Conservation (phyloP, 2,113 vertebrate genomes). For the Heptranchias perlo region DNA sequence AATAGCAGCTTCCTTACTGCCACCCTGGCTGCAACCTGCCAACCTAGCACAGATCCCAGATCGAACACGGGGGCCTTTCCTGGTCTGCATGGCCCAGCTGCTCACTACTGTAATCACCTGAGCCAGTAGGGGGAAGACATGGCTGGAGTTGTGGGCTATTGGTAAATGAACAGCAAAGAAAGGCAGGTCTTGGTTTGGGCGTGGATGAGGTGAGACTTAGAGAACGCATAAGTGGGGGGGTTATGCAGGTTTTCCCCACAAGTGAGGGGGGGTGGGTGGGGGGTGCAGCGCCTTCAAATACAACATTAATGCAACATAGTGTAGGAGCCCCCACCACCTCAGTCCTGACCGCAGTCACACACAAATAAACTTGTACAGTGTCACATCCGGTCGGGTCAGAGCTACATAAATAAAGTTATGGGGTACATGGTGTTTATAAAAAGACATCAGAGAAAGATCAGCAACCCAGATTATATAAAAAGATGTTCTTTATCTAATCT, state of each 20-base stretch:
- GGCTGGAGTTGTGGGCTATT: neutral
- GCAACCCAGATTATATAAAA: neutral
- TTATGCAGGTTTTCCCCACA: neutral
- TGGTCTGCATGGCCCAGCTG: neutral
- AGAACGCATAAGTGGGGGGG: neutral
- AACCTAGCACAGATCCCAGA: neutral
- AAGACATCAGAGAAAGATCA: neutral
- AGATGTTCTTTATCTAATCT: constrained; percentile 12
- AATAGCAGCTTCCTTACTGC: neutral
- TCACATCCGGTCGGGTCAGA: too few species aligned
- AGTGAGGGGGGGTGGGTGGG: neutral
- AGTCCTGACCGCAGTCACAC: neutral
- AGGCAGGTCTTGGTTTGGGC: too few species aligned
- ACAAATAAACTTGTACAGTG: neutral
- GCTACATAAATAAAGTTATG: neutral
- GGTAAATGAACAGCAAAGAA: neutral
- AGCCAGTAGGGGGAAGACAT: neutral
- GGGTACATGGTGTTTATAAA: neutral
- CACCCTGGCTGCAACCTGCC: neutral
- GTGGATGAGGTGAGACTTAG: neutral
- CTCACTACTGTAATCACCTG: neutral
- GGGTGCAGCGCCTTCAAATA: neutral
- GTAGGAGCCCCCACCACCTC: neutral
- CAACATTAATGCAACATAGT: neutral
- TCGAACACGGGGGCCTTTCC: neutral